These are phyloP conservation scores for Ophraella communa DNA, from an alignment of 2,888 invertebrate species.

Conservation along the genomic window DNA sequence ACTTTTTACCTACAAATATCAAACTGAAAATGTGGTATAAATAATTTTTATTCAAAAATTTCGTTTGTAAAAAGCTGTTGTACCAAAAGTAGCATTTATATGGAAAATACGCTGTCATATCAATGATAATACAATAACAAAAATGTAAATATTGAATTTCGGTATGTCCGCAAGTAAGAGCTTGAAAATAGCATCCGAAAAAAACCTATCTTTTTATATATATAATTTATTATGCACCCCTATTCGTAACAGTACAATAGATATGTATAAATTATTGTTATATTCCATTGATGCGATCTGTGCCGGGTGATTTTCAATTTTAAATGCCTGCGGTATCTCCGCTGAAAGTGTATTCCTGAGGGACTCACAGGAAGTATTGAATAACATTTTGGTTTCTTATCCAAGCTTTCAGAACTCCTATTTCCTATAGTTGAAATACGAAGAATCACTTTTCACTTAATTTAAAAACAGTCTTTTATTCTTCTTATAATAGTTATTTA, in stretches of 20 bases:
- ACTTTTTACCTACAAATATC: too few species aligned
- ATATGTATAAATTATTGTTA: conserved; percentile 45
- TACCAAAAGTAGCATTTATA: conserved; percentile 15
- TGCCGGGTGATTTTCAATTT: conserved; percentile 18
- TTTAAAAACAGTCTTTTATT: too few species aligned
- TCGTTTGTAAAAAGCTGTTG: conserved; percentile 7
- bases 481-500: too few species aligned
- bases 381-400: not conserved
- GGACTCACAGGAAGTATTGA: not conserved
- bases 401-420: too few species aligned
- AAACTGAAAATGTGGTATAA: conserved; percentile 8
- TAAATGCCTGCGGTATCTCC: conserved; percentile 15
- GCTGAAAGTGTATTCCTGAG: conserved; percentile 2
- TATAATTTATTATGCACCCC: conserved; percentile 50
- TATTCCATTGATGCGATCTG: conserved; percentile 42
- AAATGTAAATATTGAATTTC: conserved; percentile 20
- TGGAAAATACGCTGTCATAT: too few species aligned
- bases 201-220: conserved; percentile 29
- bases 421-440: too few species aligned
- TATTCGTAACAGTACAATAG: conserved; percentile 41
- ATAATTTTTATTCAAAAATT: conserved; percentile 7
- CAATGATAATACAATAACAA: too few species aligned
- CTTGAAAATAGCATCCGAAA: not conserved
- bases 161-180: conserved; percentile 10
- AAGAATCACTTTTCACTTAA: too few species aligned